Percentiles rank a stretch among this genome's conserved stretches.
These are phyloP conservation scores for Podarcis lilfordi DNA, from an alignment of 2,797 vertebrate genomes.

Conservation along the genomic window DNA sequence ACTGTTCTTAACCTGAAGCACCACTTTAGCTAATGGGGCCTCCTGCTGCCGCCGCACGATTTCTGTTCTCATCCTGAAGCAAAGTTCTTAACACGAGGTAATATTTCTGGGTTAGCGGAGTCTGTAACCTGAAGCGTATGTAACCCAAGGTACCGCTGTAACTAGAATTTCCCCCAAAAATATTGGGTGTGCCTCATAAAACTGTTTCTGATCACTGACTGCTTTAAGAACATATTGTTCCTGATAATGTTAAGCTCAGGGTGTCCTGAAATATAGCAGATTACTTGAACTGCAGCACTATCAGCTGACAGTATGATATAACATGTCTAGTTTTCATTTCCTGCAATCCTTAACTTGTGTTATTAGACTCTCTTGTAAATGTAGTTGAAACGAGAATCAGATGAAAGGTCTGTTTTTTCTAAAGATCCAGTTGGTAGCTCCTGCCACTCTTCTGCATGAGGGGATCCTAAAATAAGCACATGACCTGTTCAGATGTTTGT, in stretches of 20 bases:
- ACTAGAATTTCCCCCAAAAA: background rate
- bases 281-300: slow-evolving; percentile 10
- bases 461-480: background rate
- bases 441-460: background rate
- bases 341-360: slow-evolving; percentile 12
- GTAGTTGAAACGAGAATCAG: background rate
- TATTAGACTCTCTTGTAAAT: slow-evolving; percentile 24
- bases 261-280: slow-evolving; percentile 5
- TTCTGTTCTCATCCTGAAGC: too few species aligned
- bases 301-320: slow-evolving; percentile 22
- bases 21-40: too few species aligned
- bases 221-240: too few species aligned
- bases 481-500: background rate
- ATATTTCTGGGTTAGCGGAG: too few species aligned
- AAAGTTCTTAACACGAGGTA: too few species aligned
- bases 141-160: too few species aligned
- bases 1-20: too few species aligned
- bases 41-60: too few species aligned
- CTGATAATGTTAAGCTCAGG: background rate
- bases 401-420: slow-evolving; percentile 1
- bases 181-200: background rate
- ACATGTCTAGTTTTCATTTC: slow-evolving; percentile 37
- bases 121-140: too few species aligned
- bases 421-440: slow-evolving; percentile 14
- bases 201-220: background rate